These are phyloP conservation scores for Melinaea marsaeus DNA, from an alignment of 2,888 invertebrate species.

Conservation along the genomic window DNA sequence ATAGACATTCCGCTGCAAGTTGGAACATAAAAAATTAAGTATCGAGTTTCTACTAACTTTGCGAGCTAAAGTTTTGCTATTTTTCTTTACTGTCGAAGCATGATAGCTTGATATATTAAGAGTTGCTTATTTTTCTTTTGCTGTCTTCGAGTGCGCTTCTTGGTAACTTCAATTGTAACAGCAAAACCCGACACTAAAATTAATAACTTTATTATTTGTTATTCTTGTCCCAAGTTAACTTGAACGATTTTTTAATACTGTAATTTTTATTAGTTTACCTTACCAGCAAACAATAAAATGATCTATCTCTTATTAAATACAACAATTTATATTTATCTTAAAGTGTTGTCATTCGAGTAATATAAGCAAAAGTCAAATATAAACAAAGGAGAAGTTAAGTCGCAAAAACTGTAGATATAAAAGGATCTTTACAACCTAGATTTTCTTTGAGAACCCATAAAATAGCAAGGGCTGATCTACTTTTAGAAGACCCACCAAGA, in stretches of 20 bases:
- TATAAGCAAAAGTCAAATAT: slow-evolving; percentile 28
- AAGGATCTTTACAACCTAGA: slow-evolving; percentile 35
- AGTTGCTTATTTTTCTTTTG: slow-evolving; percentile 19
- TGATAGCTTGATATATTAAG: slow-evolving; percentile 29
- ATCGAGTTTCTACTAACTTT: slow-evolving; percentile 9
- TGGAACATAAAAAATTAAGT: slow-evolving; percentile 1
- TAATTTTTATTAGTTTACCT: not conserved
- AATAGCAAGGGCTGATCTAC: slow-evolving; percentile 28
- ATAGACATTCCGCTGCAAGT: not conserved
- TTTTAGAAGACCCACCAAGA: slow-evolving; percentile 16
- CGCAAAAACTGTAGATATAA: slow-evolving; percentile 34
- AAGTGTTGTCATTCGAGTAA: slow-evolving; percentile 15
- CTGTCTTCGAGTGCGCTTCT: not conserved
- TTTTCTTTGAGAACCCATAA: slow-evolving; percentile 33
- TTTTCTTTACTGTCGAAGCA: slow-evolving; percentile 28
- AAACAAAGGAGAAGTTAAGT: slow-evolving; percentile 23
- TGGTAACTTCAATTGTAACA: not conserved
- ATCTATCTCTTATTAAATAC: not conserved
- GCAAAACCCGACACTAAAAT: not conserved
- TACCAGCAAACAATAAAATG: not conserved
- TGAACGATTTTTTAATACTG: not conserved
- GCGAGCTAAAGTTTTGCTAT: slow-evolving; percentile 24
- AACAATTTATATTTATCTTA: not conserved
- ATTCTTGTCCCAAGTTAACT: no score
- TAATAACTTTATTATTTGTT: no score